Evolutionary conservation across 2,797 vertebrate genomes (phyloP).

Genomic region (Gymnodraco acuticeps): DNA sequence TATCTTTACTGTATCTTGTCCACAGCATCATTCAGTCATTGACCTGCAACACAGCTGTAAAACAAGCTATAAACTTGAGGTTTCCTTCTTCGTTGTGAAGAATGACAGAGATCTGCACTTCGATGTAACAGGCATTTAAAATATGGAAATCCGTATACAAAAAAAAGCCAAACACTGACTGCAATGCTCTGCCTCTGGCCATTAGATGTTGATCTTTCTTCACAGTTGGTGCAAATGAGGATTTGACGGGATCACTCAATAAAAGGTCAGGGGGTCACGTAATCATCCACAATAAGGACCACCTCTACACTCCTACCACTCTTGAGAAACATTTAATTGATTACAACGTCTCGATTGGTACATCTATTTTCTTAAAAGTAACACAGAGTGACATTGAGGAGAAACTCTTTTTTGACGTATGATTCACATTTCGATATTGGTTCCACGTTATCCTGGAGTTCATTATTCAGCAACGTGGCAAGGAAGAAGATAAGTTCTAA

Average conservation of each 20-base stretch:
- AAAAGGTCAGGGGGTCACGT: background rate
- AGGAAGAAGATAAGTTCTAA: too few species aligned
- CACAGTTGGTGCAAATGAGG: background rate
- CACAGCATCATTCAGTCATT: constrained; percentile 30
- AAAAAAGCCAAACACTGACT: constrained; percentile 15
- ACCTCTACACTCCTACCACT: background rate
- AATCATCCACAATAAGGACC: constrained; percentile 1
- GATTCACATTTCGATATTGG: too few species aligned
- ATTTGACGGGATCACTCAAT: background rate
- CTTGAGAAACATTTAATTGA: too few species aligned
- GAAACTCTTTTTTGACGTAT: too few species aligned
- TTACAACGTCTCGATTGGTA: background rate
- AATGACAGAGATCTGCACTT: constrained; percentile 34
- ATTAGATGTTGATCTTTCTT: constrained; percentile 6
- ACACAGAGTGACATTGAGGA: too few species aligned
- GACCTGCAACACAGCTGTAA: constrained; percentile 21
- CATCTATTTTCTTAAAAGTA: background rate
- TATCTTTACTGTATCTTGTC: constrained; percentile 49
- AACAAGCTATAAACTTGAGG: constrained; percentile 24
- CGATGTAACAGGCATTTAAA: constrained; percentile 10
- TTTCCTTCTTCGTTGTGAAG: constrained; percentile 18
- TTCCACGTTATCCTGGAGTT: too few species aligned
- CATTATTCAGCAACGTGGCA: too few species aligned
- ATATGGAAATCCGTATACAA: background rate
- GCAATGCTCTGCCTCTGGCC: background rate